Evolutionary conservation across 2,888 invertebrate genomes (phyloP).

Genomic region (Rugalucina vietnamica): DNA sequence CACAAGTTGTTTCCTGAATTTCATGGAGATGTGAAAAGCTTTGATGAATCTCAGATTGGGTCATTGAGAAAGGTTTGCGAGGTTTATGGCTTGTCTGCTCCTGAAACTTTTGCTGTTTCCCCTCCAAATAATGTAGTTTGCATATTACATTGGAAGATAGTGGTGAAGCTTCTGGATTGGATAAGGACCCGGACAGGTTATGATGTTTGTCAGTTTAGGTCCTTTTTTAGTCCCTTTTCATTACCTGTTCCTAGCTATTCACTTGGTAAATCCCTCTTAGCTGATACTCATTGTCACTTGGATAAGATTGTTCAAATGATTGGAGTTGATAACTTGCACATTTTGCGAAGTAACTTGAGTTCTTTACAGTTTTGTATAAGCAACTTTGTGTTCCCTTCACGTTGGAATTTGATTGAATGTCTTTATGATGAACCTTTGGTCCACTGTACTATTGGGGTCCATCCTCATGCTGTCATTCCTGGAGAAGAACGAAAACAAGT

Average conservation of each 20-base stretch:
- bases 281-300: conserved; percentile 7
- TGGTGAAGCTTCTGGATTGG: background rate
- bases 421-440: background rate
- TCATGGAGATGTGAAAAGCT: too few relatives aligned
- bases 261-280: background rate
- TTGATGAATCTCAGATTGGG: too few relatives aligned
- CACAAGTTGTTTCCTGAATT: too few relatives aligned
- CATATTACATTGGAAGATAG: background rate
- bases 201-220: background rate
- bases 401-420: background rate
- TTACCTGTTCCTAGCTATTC: background rate
- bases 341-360: background rate
- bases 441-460: background rate
- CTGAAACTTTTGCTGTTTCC: background rate
- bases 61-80: too few relatives aligned
- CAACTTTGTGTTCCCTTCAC: background rate
- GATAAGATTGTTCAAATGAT: background rate
- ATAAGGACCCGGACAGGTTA: background rate
- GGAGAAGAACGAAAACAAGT: background rate
- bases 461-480: background rate
- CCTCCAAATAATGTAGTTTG: conserved; percentile 14
- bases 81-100: background rate
- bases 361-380: background rate
- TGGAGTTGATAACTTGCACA: background rate
- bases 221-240: background rate